Evolutionary conservation across 2,113 vertebrate genomes (phyloP), one percentile per base, ranked within the genome.

Genomic region (Tragelaphus imberbis): DNA sequence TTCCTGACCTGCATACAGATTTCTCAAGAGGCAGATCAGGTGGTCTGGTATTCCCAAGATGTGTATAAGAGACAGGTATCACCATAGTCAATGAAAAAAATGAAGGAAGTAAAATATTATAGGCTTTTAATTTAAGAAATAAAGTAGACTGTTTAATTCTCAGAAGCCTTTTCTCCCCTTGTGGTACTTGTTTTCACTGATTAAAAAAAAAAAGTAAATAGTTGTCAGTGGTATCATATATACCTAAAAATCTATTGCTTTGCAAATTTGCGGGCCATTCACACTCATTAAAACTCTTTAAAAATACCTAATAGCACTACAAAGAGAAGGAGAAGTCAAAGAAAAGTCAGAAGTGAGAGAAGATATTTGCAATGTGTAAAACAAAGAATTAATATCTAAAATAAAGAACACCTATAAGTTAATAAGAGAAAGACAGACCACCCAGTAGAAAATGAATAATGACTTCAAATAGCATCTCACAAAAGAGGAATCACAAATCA

Each of bases 101-200:
- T 47, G 49, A 91, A 40, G 12, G 21, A 90, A 68, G 17, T 58
- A 40, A 36, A 88, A 55, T 92, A 44, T 81, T 51, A 49, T n/a
- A 95, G 88, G 13, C 30, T 81, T 80, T 84, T 10, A 84, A 79
- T 88, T 89, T 94, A 97, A 84, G 77, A 90, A 75, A 90, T 58
- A 84, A 82, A 28, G 21, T 88, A 47, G 65, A 49, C 21, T 87
- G 27, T 51, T 71, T 71, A 36, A 71, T 71, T 71, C 10, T 71
- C 68, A 71, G 68, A 71, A 71, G n/a, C n/a, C 10, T 71, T 71
- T 40, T 71, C n/a, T 40, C 19, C 68, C 19, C 21, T 84, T 68
- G 58, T 90, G 25, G 6, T 93, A 5, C 36, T 91, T 56, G 3
- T 89, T 93, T 49, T 93, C 13, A 68, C 47, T 95, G 68, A 65